These are phyloP conservation scores for Idris sp. DNA, from an alignment of 1,140 invertebrate genomes.

Conservation along the genomic window DNA sequence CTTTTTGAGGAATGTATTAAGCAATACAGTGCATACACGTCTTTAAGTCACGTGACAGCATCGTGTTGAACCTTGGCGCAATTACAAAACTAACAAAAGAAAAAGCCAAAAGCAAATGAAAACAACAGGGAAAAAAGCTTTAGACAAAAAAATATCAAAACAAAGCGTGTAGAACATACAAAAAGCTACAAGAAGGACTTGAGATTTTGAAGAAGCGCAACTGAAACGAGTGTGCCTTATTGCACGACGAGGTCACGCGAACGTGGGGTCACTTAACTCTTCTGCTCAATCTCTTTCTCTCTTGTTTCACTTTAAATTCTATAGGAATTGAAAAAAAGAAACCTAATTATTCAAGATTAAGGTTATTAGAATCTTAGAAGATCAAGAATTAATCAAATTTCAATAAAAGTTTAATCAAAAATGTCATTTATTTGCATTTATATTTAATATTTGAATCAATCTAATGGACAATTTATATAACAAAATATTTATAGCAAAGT, in stretches of 20 bases:
- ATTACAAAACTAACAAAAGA: slow-evolving; percentile 55
- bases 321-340: not conserved
- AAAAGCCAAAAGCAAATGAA: slow-evolving; percentile 25
- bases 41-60: slow-evolving; percentile 37
- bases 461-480: no score
- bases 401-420: no score
- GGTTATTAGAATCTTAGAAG: no score
- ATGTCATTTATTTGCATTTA: no score
- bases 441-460: no score
- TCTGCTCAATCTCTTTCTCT: slow-evolving; percentile 33
- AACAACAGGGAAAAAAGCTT: slow-evolving; percentile 1
- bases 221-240: slow-evolving; percentile 59
- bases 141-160: not conserved
- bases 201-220: slow-evolving; percentile 57
- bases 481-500: no score
- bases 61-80: slow-evolving; percentile 35
- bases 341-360: no score
- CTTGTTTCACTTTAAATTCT: slow-evolving; percentile 49
- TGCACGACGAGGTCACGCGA: slow-evolving; percentile 62
- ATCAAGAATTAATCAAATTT: no score
- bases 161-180: slow-evolving; percentile 28
- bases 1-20: slow-evolving; percentile 46
- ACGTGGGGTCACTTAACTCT: slow-evolving; percentile 62
- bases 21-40: slow-evolving; percentile 34
- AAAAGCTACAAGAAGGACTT: slow-evolving; percentile 45